phyloP scores from a whole-genome alignment of 2,113 vertebrate genomes.

The Mirounga angustirostris region DNA sequence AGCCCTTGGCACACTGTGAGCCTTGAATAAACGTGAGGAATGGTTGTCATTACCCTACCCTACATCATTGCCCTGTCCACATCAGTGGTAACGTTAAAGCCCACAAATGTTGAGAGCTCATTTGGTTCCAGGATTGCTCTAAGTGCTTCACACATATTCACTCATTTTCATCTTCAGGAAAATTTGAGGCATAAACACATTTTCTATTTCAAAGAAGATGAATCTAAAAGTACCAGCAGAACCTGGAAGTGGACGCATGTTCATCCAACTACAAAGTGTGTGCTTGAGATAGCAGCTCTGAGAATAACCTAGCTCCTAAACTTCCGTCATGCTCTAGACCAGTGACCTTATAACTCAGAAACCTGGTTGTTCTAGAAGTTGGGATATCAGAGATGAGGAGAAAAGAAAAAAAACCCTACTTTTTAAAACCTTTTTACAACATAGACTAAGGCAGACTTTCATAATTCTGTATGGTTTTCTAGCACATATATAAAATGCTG shows the following conservation, averaged over 20 bases:
- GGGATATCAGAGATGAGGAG: rapidly evolving
- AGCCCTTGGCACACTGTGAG: background rate
- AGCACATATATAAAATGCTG: background rate
- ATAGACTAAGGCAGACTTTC: background rate
- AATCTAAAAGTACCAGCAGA: background rate
- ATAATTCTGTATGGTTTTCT: background rate
- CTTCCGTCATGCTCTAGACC: background rate
- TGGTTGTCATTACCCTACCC: rapidly evolving
- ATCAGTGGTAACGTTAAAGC: rapidly evolving
- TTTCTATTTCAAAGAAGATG: background rate
- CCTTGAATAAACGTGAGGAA: background rate
- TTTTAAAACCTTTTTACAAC: background rate
- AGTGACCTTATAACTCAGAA: background rate
- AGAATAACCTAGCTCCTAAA: background rate
- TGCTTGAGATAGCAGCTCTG: background rate
- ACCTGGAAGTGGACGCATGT: rapidly evolving
- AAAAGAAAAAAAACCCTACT: background rate
- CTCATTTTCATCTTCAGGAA: background rate
- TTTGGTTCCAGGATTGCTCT: background rate
- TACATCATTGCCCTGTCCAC: too few species aligned
- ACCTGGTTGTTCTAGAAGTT: background rate
- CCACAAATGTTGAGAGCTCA: background rate
- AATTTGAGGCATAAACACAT: background rate
- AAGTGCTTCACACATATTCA: rapidly evolving
- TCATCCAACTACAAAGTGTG: rapidly evolving